phyloP scores from a whole-genome alignment of 2,113 vertebrate genomes.

The Rhabdornis inornatus region DNA sequence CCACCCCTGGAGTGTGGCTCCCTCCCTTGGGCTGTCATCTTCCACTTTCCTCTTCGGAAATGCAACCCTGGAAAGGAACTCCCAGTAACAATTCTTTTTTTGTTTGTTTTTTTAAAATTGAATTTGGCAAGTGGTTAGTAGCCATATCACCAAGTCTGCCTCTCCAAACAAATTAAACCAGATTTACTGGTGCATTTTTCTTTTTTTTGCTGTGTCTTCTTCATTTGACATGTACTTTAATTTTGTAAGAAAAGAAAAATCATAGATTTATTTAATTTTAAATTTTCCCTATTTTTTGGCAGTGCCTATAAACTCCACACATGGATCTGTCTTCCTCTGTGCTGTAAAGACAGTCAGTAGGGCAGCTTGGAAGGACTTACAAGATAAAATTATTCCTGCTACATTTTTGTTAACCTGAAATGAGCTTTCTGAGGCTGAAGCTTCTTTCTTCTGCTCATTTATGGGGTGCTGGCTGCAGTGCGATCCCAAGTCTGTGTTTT shows the following conservation, averaged over 20 bases:
- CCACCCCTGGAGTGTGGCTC: accelerated
- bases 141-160: not conserved
- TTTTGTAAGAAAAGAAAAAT: not conserved
- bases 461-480: not conserved
- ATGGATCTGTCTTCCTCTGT: not conserved
- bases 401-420: accelerated
- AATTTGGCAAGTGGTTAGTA: not conserved
- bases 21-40: not conserved
- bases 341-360: not conserved
- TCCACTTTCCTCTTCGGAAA: not conserved
- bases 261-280: not conserved
- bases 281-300: not conserved
- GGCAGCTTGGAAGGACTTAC: not conserved
- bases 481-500: not conserved
- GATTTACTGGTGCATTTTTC: not conserved
- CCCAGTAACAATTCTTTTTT: not conserved
- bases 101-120: not conserved
- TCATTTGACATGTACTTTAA: not conserved
- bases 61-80: not conserved
- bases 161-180: not conserved
- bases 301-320: too few relatives aligned
- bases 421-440: not conserved
- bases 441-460: not conserved
- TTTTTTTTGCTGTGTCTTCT: not conserved
- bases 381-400: not conserved